Conservation (phyloP, 2,797 vertebrate genomes). For the Galago senegalensis region DNA sequence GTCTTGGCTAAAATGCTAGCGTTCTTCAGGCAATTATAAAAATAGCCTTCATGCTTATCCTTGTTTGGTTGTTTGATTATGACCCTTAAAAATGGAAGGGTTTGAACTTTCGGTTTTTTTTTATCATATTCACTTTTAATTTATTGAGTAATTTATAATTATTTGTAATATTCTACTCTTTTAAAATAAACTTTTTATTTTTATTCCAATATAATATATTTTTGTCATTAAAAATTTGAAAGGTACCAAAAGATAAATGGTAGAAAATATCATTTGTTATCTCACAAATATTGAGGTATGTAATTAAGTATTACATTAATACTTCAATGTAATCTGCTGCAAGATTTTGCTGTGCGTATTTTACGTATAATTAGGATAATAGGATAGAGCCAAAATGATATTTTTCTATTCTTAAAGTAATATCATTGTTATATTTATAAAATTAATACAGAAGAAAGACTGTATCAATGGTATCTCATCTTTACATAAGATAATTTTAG, state of each 20-base stretch:
- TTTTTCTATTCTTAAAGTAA: constrained; percentile 31
- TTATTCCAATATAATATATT: not conserved
- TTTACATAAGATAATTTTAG: not conserved
- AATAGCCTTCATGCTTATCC: not conserved
- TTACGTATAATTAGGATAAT: constrained; percentile 38
- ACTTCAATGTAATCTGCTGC: not conserved
- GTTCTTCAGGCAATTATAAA: not conserved
- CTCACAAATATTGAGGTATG: not conserved
- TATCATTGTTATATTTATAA: not conserved
- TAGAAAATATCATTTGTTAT: not conserved
- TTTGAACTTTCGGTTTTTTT: not conserved
- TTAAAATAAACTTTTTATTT: constrained; percentile 19
- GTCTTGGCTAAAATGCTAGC: not conserved
- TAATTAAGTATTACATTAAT: not conserved
- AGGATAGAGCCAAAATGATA: not conserved
- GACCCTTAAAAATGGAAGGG: not conserved
- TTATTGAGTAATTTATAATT: not conserved
- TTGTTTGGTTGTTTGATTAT: not conserved
- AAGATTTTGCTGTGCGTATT: not conserved
- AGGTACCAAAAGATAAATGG: constrained; percentile 20
- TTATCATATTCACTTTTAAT: not conserved
- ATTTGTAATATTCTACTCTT: not conserved
- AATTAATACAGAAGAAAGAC: not conserved
- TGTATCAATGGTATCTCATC: not conserved
- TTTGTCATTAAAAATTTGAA: not conserved